Base-by-base conservation (phyloP, 2,113 vertebrate genomes). In the Periophthalmus modestus region DNA sequence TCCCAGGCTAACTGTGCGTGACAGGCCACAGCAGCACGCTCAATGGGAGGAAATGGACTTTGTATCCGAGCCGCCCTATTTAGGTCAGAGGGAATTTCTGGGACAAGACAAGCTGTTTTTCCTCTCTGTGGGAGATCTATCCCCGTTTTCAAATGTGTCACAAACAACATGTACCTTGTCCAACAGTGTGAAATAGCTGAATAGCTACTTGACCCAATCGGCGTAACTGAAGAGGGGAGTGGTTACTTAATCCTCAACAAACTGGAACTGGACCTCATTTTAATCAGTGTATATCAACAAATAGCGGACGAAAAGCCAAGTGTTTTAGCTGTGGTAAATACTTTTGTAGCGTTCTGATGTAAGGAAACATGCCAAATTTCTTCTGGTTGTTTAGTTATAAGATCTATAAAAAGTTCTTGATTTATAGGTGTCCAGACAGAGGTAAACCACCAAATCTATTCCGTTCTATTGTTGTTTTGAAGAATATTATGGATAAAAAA, bases 61-160 rank as follows among this genome's bases (percentile, higher is more conserved):
- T 62, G 78, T 63, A 71, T 82, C 78, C 73, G 73, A 79, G 67
- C 47, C 50, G 73, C 58, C 73, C 66, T 84, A 77, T 84, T 81
- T 84, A 75, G 83, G 82, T 89, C 86, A 83, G 71, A 57, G 55
- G 66, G 81, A 77, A 82, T 87, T 65, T 87, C 71, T 87, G 80
- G 80, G 76, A 79, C 74, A 73, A 75, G 62, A 69, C 55, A 72
- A 59, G 68, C 57, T 78, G 80, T 73, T 78, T 80, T 75, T 36
- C 85, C 69, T n/a, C 85, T 66, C 69, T 62, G 75, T 72, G 79
- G 72, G 69, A 57, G 66, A 61, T 81, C 73, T 75, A 55, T 59
- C 68, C 63, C 54, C 39, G 12, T 58, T 63, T 39, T 21, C 59
- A 58, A 67, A 67, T 23, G 43, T 71, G 54, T 59, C 12, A 28